A percentile compares a stretch with the other conserved stretches of the same genome.
phyloP scores from a whole-genome alignment of 2,888 invertebrate species.

The Trissonchulus sp. region DNA sequence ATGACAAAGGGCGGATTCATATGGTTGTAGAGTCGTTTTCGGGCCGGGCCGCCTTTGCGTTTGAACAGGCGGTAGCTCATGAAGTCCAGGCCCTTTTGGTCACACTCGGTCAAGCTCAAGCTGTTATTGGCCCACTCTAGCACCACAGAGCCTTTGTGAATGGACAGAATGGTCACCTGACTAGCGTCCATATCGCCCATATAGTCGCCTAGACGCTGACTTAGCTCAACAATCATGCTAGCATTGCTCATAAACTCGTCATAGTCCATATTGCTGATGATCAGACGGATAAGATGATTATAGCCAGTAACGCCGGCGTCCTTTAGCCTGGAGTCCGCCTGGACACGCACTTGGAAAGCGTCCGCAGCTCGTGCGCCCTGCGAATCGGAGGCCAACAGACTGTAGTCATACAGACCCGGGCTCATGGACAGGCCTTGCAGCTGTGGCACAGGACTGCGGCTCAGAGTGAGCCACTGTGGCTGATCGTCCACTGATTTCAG shows the following conservation, averaged over 20 bases:
- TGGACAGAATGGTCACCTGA: background rate
- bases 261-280: conserved; percentile 1
- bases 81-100: background rate
- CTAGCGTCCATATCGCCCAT: conserved; percentile 4
- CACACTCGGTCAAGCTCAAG: conserved; percentile 68
- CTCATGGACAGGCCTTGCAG: conserved; percentile 13
- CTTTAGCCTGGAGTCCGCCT: background rate
- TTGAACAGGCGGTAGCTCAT: background rate
- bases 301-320: too few relatives aligned
- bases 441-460: too few relatives aligned
- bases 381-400: conserved; percentile 24
- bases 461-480: too few relatives aligned
- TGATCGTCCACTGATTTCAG: background rate
- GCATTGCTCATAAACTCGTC: background rate
- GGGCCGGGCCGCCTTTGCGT: background rate
- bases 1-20: background rate
- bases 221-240: background rate
- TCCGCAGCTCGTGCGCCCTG: background rate
- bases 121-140: conserved; percentile 73
- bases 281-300: conserved; percentile 15
- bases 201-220: background rate
- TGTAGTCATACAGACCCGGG: background rate
- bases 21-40: background rate
- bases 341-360: conserved; percentile 16
- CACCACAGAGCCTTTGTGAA: conserved; percentile 20